Evolutionary conservation across 2,797 vertebrate genomes (phyloP), one percentile per base, ranked within the genome.

Genomic region (Alectoris magna): DNA sequence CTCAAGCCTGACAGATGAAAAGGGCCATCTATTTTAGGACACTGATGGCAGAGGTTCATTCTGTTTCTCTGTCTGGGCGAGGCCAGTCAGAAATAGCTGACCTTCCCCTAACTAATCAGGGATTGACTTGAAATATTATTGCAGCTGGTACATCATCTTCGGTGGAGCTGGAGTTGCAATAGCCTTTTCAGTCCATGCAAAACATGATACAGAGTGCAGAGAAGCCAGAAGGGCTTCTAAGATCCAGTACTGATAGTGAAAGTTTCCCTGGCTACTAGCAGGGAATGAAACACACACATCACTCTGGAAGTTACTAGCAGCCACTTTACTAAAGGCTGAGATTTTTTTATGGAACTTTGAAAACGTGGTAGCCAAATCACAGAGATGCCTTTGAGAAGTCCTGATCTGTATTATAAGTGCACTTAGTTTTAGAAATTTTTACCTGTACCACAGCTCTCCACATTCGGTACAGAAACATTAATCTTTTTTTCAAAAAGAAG

Each of bases 21-120:
- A 97, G 93, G 88, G 43, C 93, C 92, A 90, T 97, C 98, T 99
- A 99, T 99, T 99, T 99, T 98, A 97, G 98, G 98, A 97, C 93
- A 96, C 96, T 98, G 98, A 98, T 97, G 97, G 98, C 98, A 98
- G 91, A 97, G 93, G 96, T 97, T 95, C 93, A 91, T 94, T 94
- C 90, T 96, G 71, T 97, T 98, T 97, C 97, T 97, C 96, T 90
- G 82, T 90, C 97, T 89, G 94, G 97, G 97, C 7, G 94, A 95
- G 96, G 96, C 84, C 78, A 97, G 98, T 97, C 99, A 98, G 98
- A 99, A 99, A 98, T 98, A 97, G 84, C 97, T 95, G 97, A 98
- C 98, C 98, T 98, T 98, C 96, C 96, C 91, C 78, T 94, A 92
- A 95, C 67, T 94, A 93, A 91, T 88, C 91, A 84, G 75, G 70